phyloP scores from a whole-genome alignment of 92 coral and sea anemone genomes.

The Zoanthus solanderi region DNA sequence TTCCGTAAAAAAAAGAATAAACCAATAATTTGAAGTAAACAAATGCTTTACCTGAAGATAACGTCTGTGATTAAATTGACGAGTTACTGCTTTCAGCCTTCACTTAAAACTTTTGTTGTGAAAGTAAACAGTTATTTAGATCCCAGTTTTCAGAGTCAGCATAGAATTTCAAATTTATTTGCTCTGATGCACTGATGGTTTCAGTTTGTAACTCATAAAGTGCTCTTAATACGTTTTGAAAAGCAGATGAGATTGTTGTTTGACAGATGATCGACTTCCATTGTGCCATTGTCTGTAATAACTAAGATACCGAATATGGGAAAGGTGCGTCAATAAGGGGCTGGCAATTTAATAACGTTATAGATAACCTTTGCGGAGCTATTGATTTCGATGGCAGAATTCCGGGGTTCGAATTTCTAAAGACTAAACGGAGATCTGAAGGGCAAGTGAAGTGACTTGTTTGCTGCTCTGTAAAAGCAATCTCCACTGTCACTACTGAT shows the following conservation, averaged over 20 bases:
- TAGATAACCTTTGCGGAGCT: conserved; percentile 24
- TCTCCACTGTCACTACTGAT: conserved; percentile 7
- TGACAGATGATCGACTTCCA: conserved; percentile 39
- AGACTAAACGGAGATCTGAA: background rate
- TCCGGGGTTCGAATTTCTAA: background rate
- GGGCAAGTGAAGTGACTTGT: conserved; percentile 31
- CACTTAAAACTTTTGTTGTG: background rate
- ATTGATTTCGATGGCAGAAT: conserved; percentile 39
- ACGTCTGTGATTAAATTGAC: background rate
- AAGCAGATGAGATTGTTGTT: conserved; percentile 30
- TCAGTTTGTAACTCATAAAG: background rate
- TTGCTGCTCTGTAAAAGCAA: conserved; percentile 14
- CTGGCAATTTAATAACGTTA: conserved; percentile 68
- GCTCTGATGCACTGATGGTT: background rate
- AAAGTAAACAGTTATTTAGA: background rate
- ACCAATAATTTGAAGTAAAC: background rate
- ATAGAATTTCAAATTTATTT: background rate
- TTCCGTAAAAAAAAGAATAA: background rate
- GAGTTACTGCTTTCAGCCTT: background rate
- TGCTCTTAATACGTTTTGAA: background rate
- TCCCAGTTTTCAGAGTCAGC: background rate
- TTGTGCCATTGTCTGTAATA: conserved; percentile 68
- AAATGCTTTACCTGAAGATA: conserved; percentile 7
- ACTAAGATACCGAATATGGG: conserved; percentile 76
- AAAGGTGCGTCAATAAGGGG: conserved; percentile 59